Evolutionary conservation across 2,888 invertebrate species (phyloP), one percentile per base, ranked within the genome.

Genomic region (Machimus atricapillus): DNA sequence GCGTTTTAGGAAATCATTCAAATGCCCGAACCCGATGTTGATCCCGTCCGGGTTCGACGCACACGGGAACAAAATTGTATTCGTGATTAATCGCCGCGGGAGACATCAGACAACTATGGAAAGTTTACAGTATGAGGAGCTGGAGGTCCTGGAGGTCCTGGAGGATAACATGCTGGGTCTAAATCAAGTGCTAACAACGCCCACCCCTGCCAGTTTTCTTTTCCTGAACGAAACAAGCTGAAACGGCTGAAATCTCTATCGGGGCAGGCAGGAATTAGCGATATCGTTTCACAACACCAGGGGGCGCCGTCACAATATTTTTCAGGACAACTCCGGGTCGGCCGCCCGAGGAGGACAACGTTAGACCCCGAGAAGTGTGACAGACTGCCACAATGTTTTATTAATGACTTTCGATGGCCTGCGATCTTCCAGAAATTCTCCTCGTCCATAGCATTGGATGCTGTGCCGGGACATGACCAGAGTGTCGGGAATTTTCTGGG

Each of bases 381-480:
- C 66, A 83, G 82, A 14, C 66, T 37, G 31, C 37, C 82, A 52
- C 23, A 27, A 83, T 66, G 37, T 83, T 58, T 66, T 83, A 83
- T 83, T 83, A 83, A 83, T 83, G 82, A 83, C 46, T 66, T 83
- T 83, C 82, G 82, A 83, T 83, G 58, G 66, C 66, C 37, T 3
- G 66, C 37, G 19, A 58, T 83, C 14, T 66, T 83, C 66, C 37
- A 37, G 66, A 2, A 66, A 27, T 66, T 66, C 37, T 77, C 37
- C n/a, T 77, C 19, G 14, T 19, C 37, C 19, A n/a, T n/a, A 40
- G 19, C 34, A 5, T n/a, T 23, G 7, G 40, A 40, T 77, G 37
- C 19, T 77, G 77, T 74, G 31, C 74, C 23, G 34, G 52, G 52
- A 52, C 52, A 52, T n/a, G 52, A 16, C 16, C n/a, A 52, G 52